Evolutionary conservation across 2,888 invertebrate species (phyloP).

Genomic region (Coleophora deauratella): DNA sequence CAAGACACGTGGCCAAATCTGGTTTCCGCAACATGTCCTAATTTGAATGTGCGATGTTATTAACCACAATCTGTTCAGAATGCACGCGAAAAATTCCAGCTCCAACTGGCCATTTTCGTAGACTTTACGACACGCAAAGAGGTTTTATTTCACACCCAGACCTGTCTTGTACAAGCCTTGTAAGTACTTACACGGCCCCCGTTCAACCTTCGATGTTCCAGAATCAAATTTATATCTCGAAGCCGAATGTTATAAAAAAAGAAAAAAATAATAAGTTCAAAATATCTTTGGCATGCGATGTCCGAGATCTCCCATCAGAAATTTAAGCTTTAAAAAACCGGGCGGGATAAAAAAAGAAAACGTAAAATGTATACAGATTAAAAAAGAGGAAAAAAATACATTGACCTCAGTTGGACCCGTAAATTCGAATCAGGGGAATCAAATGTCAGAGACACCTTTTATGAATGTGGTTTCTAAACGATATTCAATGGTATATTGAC

Average conservation of each 20-base stretch:
- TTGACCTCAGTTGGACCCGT: constrained; percentile 60
- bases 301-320: constrained; percentile 67
- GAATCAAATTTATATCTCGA: constrained; percentile 57
- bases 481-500: constrained; percentile 30
- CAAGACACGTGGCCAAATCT: too few species aligned
- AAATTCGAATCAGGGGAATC: constrained; percentile 68
- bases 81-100: constrained; percentile 7
- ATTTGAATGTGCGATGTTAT: neutral
- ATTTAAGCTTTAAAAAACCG: constrained; percentile 62
- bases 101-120: constrained; percentile 9
- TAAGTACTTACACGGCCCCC: constrained; percentile 30
- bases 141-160: constrained; percentile 38
- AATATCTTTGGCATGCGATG: constrained; percentile 68
- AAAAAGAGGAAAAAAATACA: constrained; percentile 25
- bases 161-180: constrained; percentile 28
- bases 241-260: constrained; percentile 39
- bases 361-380: constrained; percentile 19
- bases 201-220: constrained; percentile 27
- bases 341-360: constrained; percentile 41
- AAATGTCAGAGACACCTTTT: constrained; percentile 49
- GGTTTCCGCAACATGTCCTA: neutral
- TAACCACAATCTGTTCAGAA: constrained; percentile 4
- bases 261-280: constrained; percentile 55
- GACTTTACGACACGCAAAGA: neutral
- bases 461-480: constrained; percentile 41